Conservation (phyloP, 2,888 invertebrate genomes). For the Tenthredo scrophulariae region DNA sequence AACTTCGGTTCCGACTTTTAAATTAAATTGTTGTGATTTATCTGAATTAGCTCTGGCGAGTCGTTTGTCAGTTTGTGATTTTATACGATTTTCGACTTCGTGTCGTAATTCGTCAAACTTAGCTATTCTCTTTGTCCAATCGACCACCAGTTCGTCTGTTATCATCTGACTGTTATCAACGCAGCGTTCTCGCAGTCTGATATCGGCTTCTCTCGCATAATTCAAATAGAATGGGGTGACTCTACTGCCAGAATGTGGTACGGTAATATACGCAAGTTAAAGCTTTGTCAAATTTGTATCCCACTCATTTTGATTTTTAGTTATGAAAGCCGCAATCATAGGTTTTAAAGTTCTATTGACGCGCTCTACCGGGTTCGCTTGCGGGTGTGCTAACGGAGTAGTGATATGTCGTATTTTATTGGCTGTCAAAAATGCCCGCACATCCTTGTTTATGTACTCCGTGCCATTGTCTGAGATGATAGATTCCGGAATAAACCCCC, state of each 20-base stretch:
- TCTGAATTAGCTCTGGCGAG: conserved; percentile 37
- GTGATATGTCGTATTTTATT: conserved; percentile 54
- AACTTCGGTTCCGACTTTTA: conserved; percentile 53
- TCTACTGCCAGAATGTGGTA: conserved; percentile 55
- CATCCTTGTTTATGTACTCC: conserved; percentile 57
- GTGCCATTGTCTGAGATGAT: conserved; percentile 57
- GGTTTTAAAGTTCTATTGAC: conserved; percentile 50
- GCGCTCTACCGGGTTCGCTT: conserved; percentile 57
- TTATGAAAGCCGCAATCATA: conserved; percentile 51
- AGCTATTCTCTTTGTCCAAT: conserved; percentile 45
- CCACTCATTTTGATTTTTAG: conserved; percentile 53
- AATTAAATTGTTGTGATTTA: conserved; percentile 24
- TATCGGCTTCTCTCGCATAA: conserved; percentile 55
- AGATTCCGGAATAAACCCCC: conserved; percentile 50
- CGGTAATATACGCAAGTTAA: conserved; percentile 57
- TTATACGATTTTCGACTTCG: not conserved
- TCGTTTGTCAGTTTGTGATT: conserved; percentile 47
- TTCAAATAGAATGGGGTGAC: conserved; percentile 58
- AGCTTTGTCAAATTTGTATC: conserved; percentile 56
- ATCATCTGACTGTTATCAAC: not conserved
- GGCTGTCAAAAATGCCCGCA: conserved; percentile 44
- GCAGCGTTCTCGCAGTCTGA: not conserved
- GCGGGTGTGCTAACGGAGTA: conserved; percentile 55
- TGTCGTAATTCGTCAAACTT: conserved; percentile 22
- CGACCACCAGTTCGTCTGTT: not conserved